Evolutionary conservation across 2,113 vertebrate species (phyloP).

Genomic region (Cyanoderma ruficeps): DNA sequence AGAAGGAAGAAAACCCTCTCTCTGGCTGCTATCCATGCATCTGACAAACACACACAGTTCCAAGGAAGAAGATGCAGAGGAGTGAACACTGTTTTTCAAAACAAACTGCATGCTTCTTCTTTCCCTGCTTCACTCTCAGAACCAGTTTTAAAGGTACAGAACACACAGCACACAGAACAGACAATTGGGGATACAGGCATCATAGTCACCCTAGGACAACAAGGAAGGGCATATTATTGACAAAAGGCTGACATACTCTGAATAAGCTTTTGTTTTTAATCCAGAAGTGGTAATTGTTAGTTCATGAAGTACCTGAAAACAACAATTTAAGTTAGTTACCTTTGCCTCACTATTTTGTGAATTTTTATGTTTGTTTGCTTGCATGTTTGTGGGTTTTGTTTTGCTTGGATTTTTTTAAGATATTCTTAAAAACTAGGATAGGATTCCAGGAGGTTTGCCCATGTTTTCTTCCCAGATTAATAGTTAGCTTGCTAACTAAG

Average conservation of each 20-base stretch:
- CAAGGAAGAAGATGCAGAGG: too few species aligned
- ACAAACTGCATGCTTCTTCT: too few species aligned
- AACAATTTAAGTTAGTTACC: not conserved
- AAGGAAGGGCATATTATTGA: not conserved
- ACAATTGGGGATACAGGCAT: too few species aligned
- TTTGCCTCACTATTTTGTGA: not conserved
- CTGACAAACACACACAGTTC: too few species aligned
- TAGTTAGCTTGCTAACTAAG: not conserved
- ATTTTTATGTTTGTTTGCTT: not conserved
- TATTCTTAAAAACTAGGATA: not conserved
- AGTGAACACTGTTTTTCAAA: too few species aligned
- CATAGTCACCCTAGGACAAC: not conserved
- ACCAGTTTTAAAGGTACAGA: too few species aligned
- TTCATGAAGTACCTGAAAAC: not conserved
- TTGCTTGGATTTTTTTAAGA: not conserved
- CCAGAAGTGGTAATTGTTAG: not conserved
- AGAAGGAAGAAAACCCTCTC: too few species aligned
- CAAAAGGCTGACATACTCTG: not conserved
- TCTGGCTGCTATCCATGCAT: too few species aligned
- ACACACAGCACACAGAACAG: too few species aligned
- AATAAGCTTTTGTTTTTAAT: not conserved
- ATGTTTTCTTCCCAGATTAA: not conserved
- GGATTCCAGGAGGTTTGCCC: not conserved
- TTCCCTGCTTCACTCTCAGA: too few species aligned
- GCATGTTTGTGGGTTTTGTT: not conserved